phyloP scores from a whole-genome alignment of 2,113 vertebrate genomes.

The Hyaena hyaena region DNA sequence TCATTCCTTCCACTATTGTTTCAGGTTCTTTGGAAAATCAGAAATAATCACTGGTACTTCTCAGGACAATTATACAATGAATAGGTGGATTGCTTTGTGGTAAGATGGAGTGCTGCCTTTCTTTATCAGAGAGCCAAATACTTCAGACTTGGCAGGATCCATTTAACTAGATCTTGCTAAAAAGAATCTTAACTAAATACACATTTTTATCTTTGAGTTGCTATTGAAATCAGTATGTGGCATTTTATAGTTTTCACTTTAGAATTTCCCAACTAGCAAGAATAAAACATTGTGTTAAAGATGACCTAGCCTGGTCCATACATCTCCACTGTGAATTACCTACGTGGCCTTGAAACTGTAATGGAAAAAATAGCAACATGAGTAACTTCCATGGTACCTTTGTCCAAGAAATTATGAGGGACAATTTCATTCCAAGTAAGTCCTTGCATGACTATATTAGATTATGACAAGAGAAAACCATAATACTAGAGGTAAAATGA shows the following conservation, averaged over 20 bases:
- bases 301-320: not conserved
- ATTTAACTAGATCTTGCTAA: not conserved
- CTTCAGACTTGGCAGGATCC: not conserved
- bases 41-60: not conserved
- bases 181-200: not conserved
- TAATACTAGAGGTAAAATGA: not conserved
- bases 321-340: not conserved
- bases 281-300: not conserved
- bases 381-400: not conserved
- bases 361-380: not conserved
- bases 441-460: not conserved
- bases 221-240: not conserved
- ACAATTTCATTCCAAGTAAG: not conserved
- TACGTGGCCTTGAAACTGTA: not conserved
- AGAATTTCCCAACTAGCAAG: not conserved
- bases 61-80: not conserved
- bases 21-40: not conserved
- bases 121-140: not conserved
- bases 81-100: not conserved
- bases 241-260: constrained; percentile 33
- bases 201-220: not conserved
- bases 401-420: not conserved
- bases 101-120: not conserved
- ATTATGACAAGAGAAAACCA: not conserved
- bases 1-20: not conserved